Evolutionary conservation across 2,113 vertebrate species (phyloP).

Genomic region (Cettia cetti): DNA sequence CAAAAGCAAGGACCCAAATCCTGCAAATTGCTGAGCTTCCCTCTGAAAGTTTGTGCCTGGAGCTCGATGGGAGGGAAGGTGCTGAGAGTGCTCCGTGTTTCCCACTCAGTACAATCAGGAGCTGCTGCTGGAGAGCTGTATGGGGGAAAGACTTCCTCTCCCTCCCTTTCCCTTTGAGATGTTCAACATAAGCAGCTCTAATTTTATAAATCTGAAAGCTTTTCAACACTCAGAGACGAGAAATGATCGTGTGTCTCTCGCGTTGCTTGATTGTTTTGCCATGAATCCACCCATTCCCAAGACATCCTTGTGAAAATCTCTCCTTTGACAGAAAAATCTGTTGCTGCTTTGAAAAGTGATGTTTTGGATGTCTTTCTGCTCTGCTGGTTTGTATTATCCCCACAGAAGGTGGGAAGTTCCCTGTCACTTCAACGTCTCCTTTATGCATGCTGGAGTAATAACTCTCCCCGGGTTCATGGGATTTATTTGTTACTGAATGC

Average conservation of each 20-base stretch:
- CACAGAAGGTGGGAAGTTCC: neutral
- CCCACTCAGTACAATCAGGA: neutral
- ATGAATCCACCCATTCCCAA: neutral
- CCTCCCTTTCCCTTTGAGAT: neutral
- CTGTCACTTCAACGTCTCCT: neutral
- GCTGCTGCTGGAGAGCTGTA: neutral
- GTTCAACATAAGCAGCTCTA: neutral
- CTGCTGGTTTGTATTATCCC: neutral
- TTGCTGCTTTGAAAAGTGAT: neutral
- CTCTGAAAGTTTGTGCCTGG: neutral
- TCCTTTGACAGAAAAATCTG: neutral
- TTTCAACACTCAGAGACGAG: neutral
- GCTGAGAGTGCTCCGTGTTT: neutral
- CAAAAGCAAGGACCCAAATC: neutral
- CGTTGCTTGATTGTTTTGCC: neutral
- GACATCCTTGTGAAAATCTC: neutral
- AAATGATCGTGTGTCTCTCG: fast-evolving
- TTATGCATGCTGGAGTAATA: neutral
- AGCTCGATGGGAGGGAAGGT: neutral
- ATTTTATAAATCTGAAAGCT: neutral
- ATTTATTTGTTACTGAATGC: neutral
- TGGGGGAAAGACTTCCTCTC: neutral
- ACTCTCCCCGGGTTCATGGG: neutral
- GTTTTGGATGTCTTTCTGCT: neutral
- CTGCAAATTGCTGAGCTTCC: neutral